A percentile compares a stretch with the other conserved stretches of the same genome.
Evolutionary conservation across 2,797 vertebrate genomes (phyloP).

Genomic region (Megaceryle alcyon): DNA sequence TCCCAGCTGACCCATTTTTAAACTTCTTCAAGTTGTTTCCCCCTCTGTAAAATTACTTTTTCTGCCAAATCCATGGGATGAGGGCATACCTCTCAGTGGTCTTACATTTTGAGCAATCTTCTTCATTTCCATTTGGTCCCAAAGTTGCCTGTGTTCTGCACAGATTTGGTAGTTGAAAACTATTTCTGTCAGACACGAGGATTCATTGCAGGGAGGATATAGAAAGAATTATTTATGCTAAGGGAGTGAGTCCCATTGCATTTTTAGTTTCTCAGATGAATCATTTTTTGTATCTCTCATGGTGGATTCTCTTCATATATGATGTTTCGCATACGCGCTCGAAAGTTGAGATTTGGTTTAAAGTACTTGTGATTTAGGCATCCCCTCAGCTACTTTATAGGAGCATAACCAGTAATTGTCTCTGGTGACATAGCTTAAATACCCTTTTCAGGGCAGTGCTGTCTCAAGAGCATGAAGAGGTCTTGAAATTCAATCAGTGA

Average conservation of each 20-base stretch:
- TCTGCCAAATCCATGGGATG: background rate
- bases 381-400: background rate
- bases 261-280: conserved; percentile 63
- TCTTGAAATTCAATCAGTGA: conserved; percentile 31
- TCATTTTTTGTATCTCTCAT: conserved; percentile 18
- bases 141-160: conserved; percentile 42
- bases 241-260: conserved; percentile 61
- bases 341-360: background rate
- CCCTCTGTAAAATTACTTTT: background rate
- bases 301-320: conserved; percentile 7
- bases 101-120: conserved; percentile 1
- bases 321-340: background rate
- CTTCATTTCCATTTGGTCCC: conserved; percentile 50
- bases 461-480: background rate
- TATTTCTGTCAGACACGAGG: conserved; percentile 30
- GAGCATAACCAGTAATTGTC: background rate
- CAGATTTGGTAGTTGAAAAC: conserved; percentile 31
- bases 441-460: background rate
- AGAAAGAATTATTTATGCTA: conserved; percentile 73
- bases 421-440: background rate
- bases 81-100: conserved; percentile 43
- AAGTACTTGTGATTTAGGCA: background rate
- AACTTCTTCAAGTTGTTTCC: conserved; percentile 15
- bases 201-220: conserved; percentile 59
- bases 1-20: conserved; percentile 54